Percentiles rank a stretch among this genome's conserved stretches.
Conservation (phyloP, 2,888 invertebrate genomes). For the Ectemnius lituratus region DNA sequence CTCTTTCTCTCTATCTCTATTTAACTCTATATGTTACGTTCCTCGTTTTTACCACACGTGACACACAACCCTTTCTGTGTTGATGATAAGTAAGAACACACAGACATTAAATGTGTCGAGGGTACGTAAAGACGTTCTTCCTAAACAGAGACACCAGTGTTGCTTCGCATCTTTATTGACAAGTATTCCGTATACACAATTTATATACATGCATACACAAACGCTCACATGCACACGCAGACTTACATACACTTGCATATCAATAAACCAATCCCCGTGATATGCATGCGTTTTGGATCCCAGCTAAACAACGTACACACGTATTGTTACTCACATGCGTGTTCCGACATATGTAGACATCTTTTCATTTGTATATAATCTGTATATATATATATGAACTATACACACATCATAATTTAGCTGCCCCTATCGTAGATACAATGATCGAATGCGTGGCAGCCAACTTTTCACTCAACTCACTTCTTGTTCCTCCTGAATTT, state of each 20-base stretch:
- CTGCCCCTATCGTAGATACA: constrained; percentile 45
- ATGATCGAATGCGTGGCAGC: constrained; percentile 23
- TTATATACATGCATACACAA: constrained; percentile 44
- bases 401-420: constrained; percentile 43
- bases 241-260: constrained; percentile 35
- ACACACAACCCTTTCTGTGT: constrained; percentile 39
- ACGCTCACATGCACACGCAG: constrained; percentile 46
- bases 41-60: constrained; percentile 24
- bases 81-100: constrained; percentile 4
- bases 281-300: constrained; percentile 67
- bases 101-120: constrained; percentile 43
- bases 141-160: constrained; percentile 59
- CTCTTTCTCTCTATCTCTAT: background rate
- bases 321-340: constrained; percentile 44
- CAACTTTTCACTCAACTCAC: background rate
- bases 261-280: constrained; percentile 36
- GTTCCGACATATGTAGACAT: constrained; percentile 49
- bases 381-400: constrained; percentile 28
- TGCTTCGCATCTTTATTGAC: constrained; percentile 73
- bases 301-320: constrained; percentile 48
- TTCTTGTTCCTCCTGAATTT: background rate
- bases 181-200: constrained; percentile 48
- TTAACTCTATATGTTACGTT: constrained; percentile 30
- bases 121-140: constrained; percentile 72
- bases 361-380: constrained; percentile 45